Conservation (phyloP, 2,888 invertebrate genomes). For the Zygaena filipendulae region DNA sequence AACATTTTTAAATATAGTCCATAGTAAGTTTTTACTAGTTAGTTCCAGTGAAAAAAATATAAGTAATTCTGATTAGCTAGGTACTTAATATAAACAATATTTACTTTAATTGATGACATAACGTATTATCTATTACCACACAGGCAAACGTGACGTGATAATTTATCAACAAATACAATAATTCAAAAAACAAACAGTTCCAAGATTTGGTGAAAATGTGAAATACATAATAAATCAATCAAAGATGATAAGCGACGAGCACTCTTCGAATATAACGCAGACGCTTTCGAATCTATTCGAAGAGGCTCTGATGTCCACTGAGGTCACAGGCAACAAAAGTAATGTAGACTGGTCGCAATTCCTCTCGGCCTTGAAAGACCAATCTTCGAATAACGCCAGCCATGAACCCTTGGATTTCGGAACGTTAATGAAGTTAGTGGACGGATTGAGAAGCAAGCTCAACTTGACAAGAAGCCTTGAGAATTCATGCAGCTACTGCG, state of each 20-base stretch:
- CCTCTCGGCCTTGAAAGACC: slow-evolving; percentile 35
- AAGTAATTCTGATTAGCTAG: too few relatives aligned
- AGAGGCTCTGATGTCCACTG: slow-evolving; percentile 46
- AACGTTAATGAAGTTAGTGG: slow-evolving; percentile 44
- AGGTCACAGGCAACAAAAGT: slow-evolving; percentile 33
- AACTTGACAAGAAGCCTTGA: slow-evolving; percentile 42
- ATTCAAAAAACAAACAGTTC: too few relatives aligned
- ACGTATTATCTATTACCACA: too few relatives aligned
- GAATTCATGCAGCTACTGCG: slow-evolving; percentile 63
- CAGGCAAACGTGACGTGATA: too few relatives aligned
- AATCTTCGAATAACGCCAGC: slow-evolving; percentile 32
- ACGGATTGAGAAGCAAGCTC: slow-evolving; percentile 39
- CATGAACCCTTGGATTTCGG: slow-evolving; percentile 49
- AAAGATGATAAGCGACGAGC: slow-evolving; percentile 38
- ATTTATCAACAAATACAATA: too few relatives aligned
- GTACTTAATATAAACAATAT: too few relatives aligned
- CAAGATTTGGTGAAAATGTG: too few relatives aligned
- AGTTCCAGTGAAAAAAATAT: too few relatives aligned
- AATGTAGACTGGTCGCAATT: slow-evolving; percentile 42
- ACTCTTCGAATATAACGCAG: slow-evolving; percentile 42
- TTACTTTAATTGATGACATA: too few relatives aligned
- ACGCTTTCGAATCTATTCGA: slow-evolving; percentile 48
- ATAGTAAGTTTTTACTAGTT: too few relatives aligned
- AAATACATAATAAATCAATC: too few relatives aligned
- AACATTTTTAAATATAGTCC: too few relatives aligned